These are phyloP conservation scores for Drosophila asahinai DNA, from an alignment of 1,140 invertebrate species.

Conservation along the genomic window DNA sequence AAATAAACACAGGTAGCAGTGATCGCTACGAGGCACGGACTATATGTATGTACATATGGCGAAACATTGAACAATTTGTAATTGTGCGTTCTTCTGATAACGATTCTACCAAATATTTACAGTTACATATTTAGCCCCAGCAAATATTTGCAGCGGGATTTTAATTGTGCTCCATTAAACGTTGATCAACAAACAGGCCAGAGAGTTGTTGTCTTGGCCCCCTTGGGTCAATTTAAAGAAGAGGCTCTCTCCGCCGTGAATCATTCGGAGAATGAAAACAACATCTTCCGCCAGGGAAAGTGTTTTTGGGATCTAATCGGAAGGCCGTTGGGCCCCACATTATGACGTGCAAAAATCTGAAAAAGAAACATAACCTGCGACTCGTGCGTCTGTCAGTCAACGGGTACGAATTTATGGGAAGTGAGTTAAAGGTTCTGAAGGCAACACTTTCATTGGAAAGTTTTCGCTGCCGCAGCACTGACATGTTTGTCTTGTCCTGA, in stretches of 20 bases:
- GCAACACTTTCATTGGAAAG: conserved; percentile 69
- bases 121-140: conserved; percentile 64
- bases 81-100: conserved; percentile 66
- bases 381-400: conserved; percentile 68
- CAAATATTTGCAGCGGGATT: conserved; percentile 65
- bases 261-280: conserved; percentile 40
- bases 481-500: conserved; percentile 48
- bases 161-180: conserved; percentile 69
- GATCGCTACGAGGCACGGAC: conserved; percentile 21
- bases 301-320: conserved; percentile 56
- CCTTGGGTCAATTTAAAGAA: conserved; percentile 62
- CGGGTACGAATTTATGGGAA: conserved; percentile 70
- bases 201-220: conserved; percentile 47
- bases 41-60: conserved; percentile 21
- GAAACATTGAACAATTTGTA: conserved; percentile 79
- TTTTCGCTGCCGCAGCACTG: conserved; percentile 41
- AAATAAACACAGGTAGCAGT: conserved; percentile 77
- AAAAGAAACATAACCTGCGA: conserved; percentile 10
- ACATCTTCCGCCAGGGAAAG: conserved; percentile 42
- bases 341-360: conserved; percentile 65
- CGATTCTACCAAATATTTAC: conserved; percentile 67
- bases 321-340: conserved; percentile 39
- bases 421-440: conserved; percentile 32
- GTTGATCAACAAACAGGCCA: conserved; percentile 42
- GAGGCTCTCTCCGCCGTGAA: conserved; percentile 35